A percentile compares a stretch with the other conserved stretches of the same genome.
phyloP scores from a whole-genome alignment of 2,888 invertebrate species.

The Drosophila gaucha region DNA sequence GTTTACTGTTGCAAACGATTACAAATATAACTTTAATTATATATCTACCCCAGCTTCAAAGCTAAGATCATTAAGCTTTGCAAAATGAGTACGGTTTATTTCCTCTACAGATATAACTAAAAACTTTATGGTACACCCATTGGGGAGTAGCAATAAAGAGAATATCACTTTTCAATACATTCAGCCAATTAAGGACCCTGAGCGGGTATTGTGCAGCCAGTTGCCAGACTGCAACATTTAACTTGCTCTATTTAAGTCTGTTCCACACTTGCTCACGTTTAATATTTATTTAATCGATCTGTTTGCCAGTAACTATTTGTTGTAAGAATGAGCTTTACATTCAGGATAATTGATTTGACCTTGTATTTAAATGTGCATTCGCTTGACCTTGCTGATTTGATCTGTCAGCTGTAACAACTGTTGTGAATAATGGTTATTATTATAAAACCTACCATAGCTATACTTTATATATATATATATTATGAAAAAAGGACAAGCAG shows the following conservation, averaged over 20 bases:
- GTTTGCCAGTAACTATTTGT: background rate
- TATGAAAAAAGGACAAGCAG: background rate
- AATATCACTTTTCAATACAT: no score
- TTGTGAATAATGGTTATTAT: slow-evolving; percentile 1
- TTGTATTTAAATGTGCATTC: background rate
- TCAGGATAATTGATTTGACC: slow-evolving; percentile 12
- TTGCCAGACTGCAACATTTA: no score
- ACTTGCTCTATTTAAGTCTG: background rate
- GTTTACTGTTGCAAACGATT: no score
- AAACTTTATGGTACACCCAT: no score
- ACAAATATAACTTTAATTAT: no score
- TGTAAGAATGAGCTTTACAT: background rate
- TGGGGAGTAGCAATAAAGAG: no score
- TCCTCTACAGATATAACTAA: no score
- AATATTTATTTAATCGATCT: background rate
- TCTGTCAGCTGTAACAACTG: background rate
- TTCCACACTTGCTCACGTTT: background rate
- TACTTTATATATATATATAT: background rate
- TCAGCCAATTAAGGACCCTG: background rate
- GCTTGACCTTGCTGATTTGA: slow-evolving; percentile 33
- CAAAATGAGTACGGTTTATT: no score
- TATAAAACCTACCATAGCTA: background rate
- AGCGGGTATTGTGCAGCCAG: background rate
- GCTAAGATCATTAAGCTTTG: no score
- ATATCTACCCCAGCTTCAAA: no score